These are phyloP conservation scores for Melanotaenia duboulayi DNA, from an alignment of 2,113 vertebrate genomes.

Conservation along the genomic window DNA sequence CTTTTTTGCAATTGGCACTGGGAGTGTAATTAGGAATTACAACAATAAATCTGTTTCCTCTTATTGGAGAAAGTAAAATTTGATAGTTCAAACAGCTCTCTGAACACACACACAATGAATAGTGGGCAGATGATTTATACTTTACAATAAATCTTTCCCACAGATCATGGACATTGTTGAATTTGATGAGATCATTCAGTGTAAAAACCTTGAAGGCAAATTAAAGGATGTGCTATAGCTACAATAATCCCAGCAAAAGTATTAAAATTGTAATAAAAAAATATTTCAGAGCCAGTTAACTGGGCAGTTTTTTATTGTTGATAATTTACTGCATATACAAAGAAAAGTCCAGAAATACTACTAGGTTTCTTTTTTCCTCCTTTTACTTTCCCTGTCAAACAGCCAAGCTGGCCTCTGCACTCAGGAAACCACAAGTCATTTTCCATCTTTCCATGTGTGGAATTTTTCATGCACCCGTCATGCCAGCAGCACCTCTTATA, in stretches of 20 bases:
- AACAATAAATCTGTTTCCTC: conserved; percentile 43
- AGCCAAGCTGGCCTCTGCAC: conserved; percentile 69
- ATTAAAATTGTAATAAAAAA: conserved; percentile 19
- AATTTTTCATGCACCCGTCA: conserved; percentile 77
- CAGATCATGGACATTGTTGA: conserved; percentile 22
- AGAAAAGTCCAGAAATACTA: conserved; percentile 66
- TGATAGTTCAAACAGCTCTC: conserved; percentile 6
- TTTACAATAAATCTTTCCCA: conserved; percentile 23
- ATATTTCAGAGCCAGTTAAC: conserved; percentile 44
- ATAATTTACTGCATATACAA: conserved; percentile 70
- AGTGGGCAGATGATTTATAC: conserved; percentile 35
- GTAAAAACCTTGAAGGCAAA: conserved; percentile 40
- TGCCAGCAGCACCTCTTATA: conserved; percentile 73
- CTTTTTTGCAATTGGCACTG: conserved; percentile 40
- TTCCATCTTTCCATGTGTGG: conserved; percentile 83
- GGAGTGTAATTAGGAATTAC: conserved; percentile 40
- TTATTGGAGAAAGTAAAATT: conserved; percentile 21
- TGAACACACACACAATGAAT: conserved; percentile 20
- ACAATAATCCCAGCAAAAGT: conserved; percentile 60
- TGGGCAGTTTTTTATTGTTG: conserved; percentile 55
- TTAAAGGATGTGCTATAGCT: conserved; percentile 41
- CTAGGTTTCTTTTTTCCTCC: conserved; percentile 9
- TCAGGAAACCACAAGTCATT: conserved; percentile 83
- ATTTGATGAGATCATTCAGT: conserved; percentile 47
- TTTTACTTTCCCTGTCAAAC: conserved; percentile 55